phyloP scores from a whole-genome alignment of 2,113 vertebrate genomes.

The Ciconia maguari region DNA sequence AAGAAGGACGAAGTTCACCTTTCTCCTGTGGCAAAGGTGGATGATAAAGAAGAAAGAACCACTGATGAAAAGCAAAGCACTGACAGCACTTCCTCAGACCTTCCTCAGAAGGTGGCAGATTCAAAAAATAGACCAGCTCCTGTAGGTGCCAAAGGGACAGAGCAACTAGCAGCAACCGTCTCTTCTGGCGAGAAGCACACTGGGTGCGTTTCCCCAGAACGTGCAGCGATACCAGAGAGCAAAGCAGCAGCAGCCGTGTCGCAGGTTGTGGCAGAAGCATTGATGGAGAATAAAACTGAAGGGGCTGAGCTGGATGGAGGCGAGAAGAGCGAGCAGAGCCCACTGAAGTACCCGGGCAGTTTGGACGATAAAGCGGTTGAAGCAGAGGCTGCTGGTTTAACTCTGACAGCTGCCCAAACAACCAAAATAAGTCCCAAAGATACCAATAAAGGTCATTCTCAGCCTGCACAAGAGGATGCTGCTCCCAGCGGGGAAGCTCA shows the following conservation, averaged over 20 bases:
- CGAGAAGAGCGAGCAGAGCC: not conserved
- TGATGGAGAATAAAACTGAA: not conserved
- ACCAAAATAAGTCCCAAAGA: not conserved
- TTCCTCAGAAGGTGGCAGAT: not conserved
- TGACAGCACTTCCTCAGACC: not conserved
- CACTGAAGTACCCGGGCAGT: not conserved
- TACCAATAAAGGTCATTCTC: not conserved
- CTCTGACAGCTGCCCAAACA: not conserved
- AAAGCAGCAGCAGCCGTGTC: not conserved
- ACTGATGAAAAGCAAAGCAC: accelerated
- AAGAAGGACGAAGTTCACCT: not conserved
- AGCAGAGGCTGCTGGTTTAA: not conserved
- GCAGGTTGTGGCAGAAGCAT: not conserved
- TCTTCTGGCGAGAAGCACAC: not conserved
- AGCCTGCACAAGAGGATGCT: not conserved
- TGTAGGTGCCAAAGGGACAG: not conserved
- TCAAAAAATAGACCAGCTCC: not conserved
- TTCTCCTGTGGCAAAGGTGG: not conserved
- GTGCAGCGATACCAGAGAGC: not conserved
- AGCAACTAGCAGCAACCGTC: not conserved
- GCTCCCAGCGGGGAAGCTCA: not conserved
- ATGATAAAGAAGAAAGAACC: not conserved
- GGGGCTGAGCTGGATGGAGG: not conserved
- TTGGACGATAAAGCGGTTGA: not conserved
- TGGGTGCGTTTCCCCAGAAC: not conserved